A percentile compares a stretch with the other conserved stretches of the same genome.
phyloP scores from a whole-genome alignment of 2,888 invertebrate genomes.

The Alloscopus bannaensis region DNA sequence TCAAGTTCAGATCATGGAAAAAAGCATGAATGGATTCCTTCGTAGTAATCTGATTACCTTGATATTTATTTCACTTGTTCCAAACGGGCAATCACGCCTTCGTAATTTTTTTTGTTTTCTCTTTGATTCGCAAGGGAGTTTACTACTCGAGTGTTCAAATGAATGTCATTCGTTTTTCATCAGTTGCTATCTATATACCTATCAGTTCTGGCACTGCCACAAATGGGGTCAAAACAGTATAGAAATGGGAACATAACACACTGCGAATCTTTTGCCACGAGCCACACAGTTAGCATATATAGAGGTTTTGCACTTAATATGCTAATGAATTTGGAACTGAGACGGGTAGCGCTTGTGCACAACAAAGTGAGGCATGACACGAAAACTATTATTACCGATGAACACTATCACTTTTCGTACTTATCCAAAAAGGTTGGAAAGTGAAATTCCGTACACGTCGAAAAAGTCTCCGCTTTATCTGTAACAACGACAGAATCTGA shows the following conservation, averaged over 20 bases:
- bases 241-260: slow-evolving; percentile 49
- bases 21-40: slow-evolving; percentile 49
- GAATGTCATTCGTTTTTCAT: slow-evolving; percentile 29
- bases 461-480: too few relatives aligned
- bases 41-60: slow-evolving; percentile 55
- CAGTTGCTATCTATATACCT: slow-evolving; percentile 11
- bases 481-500: neutral
- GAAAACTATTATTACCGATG: slow-evolving; percentile 4
- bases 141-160: too few relatives aligned
- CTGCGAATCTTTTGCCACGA: slow-evolving; percentile 41
- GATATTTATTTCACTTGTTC: slow-evolving; percentile 40
- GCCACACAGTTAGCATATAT: slow-evolving; percentile 24
- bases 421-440: slow-evolving; percentile 1
- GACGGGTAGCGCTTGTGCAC: neutral
- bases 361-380: neutral
- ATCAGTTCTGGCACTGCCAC: slow-evolving; percentile 48
- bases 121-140: too few relatives aligned
- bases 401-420: slow-evolving; percentile 20
- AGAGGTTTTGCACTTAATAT: neutral
- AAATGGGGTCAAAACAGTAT: slow-evolving; percentile 48
- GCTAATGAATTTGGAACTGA: slow-evolving; percentile 9
- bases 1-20: slow-evolving; percentile 56
- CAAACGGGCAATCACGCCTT: slow-evolving; percentile 45
- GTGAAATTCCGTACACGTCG: too few relatives aligned
- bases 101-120: slow-evolving; percentile 9